Evolutionary conservation across 30 jellyfish, hydroid and myxozoan genomes (phyloP).

Genomic region (Hydractinia echinata): DNA sequence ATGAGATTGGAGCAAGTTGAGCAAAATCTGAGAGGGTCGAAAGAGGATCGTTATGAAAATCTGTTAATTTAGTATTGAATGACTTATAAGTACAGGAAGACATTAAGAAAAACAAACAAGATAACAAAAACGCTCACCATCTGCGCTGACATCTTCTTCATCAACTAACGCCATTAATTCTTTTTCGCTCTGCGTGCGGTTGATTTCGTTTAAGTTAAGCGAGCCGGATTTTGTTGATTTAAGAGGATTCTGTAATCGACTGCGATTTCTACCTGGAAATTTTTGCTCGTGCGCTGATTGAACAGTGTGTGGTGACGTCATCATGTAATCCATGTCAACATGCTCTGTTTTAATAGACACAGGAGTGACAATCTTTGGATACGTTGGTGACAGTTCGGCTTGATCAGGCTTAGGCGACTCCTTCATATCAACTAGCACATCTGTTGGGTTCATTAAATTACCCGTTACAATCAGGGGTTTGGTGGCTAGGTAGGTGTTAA

Average conservation of each 20-base stretch:
- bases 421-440: background rate
- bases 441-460: background rate
- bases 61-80: no score
- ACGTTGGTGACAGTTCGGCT: conserved; percentile 16
- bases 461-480: background rate
- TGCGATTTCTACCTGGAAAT: background rate
- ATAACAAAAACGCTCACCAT: conserved; percentile 19
- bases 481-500: conserved; percentile 16
- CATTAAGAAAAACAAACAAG: background rate
- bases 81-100: background rate
- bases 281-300: background rate
- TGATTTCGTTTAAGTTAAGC: conserved; percentile 20
- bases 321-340: conserved; percentile 3
- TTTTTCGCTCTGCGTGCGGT: conserved; percentile 36
- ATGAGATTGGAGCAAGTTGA: no score
- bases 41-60: no score
- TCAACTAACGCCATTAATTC: conserved; percentile 48
- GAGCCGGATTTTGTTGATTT: background rate
- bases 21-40: no score
- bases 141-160: conserved; percentile 36
- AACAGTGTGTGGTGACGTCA: background rate
- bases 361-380: conserved; percentile 4
- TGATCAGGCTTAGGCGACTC: background rate
- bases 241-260: background rate
- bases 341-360: conserved; percentile 18